Conservation (phyloP, 2,888 invertebrate species). For the Belgica antarctica region DNA sequence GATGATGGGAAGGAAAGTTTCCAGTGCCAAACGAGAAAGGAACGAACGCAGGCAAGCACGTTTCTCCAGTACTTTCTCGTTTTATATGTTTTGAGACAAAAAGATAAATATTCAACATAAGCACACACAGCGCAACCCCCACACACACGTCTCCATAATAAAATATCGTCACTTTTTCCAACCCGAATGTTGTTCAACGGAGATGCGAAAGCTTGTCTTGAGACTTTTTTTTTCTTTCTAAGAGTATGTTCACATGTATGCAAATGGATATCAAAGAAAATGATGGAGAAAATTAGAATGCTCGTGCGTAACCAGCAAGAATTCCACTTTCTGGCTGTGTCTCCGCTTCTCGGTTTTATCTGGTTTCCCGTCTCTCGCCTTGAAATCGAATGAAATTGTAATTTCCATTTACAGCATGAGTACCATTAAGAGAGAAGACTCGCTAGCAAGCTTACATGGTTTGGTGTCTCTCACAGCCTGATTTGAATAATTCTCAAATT, state of each 20-base stretch:
- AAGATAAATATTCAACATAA: constrained; percentile 23
- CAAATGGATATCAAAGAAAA: constrained; percentile 40
- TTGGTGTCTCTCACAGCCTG: not conserved
- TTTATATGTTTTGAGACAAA: not conserved
- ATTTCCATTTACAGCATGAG: constrained; percentile 26
- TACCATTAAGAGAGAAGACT: constrained; percentile 5
- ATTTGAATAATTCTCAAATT: constrained; percentile 44
- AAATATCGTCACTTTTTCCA: constrained; percentile 9
- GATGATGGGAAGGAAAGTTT: too few relatives aligned
- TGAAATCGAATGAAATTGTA: constrained; percentile 11
- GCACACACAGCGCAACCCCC: not conserved
- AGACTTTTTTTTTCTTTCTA: not conserved
- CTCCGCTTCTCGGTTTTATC: constrained; percentile 24
- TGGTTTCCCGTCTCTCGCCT: constrained; percentile 12
- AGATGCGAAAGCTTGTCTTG: not conserved
- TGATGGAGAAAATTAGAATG: constrained; percentile 39
- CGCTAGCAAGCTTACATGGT: not conserved
- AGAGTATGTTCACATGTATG: constrained; percentile 16
- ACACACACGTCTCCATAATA: not conserved
- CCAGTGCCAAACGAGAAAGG: not conserved
- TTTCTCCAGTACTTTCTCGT: not conserved
- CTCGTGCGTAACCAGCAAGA: constrained; percentile 39
- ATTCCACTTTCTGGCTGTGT: not conserved
- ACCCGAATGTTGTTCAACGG: not conserved
- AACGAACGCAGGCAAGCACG: too few relatives aligned